Evolutionary conservation across 1,140 invertebrate species (phyloP).

Genomic region (Caerostris darwini): DNA sequence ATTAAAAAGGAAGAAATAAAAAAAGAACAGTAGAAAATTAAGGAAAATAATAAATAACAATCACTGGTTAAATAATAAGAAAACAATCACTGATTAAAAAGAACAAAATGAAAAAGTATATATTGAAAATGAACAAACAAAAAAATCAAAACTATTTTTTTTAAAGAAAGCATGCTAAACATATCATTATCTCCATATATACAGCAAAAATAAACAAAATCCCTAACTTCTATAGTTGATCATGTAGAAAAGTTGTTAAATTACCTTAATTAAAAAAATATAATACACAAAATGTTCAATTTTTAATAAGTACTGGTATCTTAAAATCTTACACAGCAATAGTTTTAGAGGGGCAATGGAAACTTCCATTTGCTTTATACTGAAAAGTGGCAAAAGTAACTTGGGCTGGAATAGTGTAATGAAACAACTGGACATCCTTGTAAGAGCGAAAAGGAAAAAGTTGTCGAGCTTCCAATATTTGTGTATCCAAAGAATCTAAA

Average conservation of each 20-base stretch:
- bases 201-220: too few species aligned
- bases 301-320: not conserved
- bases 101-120: too few species aligned
- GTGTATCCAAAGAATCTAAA: conserved; percentile 76
- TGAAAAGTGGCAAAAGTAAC: conserved; percentile 77
- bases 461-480: conserved; percentile 80
- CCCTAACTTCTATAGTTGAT: too few species aligned
- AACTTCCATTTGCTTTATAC: conserved; percentile 78
- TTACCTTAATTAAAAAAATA: too few species aligned
- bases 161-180: too few species aligned
- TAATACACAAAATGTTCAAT: too few species aligned
- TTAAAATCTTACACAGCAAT: conserved; percentile 71
- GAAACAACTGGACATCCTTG: conserved; percentile 81
- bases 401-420: conserved; percentile 80
- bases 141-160: too few species aligned
- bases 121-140: too few species aligned
- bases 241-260: too few species aligned
- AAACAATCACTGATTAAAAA: not conserved
- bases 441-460: conserved; percentile 80
- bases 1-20: not conserved
- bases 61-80: not conserved
- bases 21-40: not conserved
- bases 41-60: not conserved
- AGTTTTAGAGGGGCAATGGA: conserved; percentile 68
- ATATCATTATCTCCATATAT: too few species aligned